Evolutionary conservation across 2,888 invertebrate genomes (phyloP).

Genomic region (Venustoraphidia nigricollis): DNA sequence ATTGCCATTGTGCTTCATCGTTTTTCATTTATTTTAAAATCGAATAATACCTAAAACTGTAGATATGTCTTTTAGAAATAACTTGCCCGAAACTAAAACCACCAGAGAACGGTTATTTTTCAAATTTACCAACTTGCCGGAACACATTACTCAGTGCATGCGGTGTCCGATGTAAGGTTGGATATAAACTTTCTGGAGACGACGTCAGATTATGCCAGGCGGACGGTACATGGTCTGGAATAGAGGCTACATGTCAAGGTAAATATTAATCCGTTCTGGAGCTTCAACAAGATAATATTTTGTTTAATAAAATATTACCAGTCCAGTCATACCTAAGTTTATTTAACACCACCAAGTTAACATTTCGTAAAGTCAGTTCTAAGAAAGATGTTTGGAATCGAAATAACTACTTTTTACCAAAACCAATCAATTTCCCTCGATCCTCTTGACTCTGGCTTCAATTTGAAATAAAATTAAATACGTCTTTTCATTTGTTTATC

Average conservation of each 20-base stretch:
- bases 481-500: too few species aligned
- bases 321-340: too few species aligned
- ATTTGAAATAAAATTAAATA: too few species aligned
- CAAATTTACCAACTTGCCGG: slow-evolving; percentile 40
- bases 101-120: slow-evolving; percentile 50
- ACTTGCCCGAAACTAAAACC: slow-evolving; percentile 39
- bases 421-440: too few species aligned
- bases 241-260: slow-evolving; percentile 44
- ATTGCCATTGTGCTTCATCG: too few species aligned
- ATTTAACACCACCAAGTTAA: too few species aligned
- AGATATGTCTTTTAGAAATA: slow-evolving; percentile 26
- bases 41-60: background rate
- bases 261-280: slow-evolving; percentile 16
- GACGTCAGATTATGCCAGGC: slow-evolving; percentile 46
- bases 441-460: too few species aligned
- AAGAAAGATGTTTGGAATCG: too few species aligned
- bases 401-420: too few species aligned
- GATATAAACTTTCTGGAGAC: slow-evolving; percentile 27
- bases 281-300: too few species aligned
- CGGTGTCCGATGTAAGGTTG: slow-evolving; percentile 48
- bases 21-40: slow-evolving; percentile 7
- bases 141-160: slow-evolving; percentile 55
- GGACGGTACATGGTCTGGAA: slow-evolving; percentile 50
- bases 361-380: too few species aligned
- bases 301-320: too few species aligned